Evolutionary conservation across 2,888 invertebrate species (phyloP).

Genomic region (Cheilosia vulpina): DNA sequence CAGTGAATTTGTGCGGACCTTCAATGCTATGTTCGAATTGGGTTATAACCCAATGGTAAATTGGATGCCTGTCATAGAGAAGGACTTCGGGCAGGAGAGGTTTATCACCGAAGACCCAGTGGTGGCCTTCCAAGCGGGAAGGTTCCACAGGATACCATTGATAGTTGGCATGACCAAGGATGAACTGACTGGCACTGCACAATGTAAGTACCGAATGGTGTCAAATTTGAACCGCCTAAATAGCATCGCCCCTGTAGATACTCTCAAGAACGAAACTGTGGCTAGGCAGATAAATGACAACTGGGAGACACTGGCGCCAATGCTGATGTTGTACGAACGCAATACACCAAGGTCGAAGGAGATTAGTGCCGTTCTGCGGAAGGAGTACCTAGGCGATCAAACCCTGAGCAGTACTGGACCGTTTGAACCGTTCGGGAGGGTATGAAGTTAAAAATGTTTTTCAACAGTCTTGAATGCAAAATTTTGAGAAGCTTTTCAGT

Average conservation of each 20-base stretch:
- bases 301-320: conserved; percentile 79
- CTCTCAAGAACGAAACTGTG: conserved; percentile 84
- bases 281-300: conserved; percentile 78
- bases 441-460: background rate
- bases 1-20: conserved; percentile 78
- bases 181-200: conserved; percentile 87
- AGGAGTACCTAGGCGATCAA: conserved; percentile 77
- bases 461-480: background rate
- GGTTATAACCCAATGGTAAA: conserved; percentile 80
- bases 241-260: conserved; percentile 80
- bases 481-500: conserved; percentile 83
- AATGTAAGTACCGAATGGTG: conserved; percentile 78
- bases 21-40: conserved; percentile 80
- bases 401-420: conserved; percentile 73
- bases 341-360: conserved; percentile 79
- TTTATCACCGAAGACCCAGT: conserved; percentile 86
- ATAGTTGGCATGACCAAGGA: conserved; percentile 87
- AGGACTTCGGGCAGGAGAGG: conserved; percentile 87
- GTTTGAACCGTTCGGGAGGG: conserved; percentile 77
- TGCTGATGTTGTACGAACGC: conserved; percentile 82
- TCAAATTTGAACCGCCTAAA: background rate
- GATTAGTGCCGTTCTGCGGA: conserved; percentile 77
- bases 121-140: conserved; percentile 85
- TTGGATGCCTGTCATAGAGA: conserved; percentile 87
- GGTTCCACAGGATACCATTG: conserved; percentile 86